Base-by-base conservation (phyloP, 2,797 vertebrate genomes). In the Chelidonichthys spinosus region DNA sequence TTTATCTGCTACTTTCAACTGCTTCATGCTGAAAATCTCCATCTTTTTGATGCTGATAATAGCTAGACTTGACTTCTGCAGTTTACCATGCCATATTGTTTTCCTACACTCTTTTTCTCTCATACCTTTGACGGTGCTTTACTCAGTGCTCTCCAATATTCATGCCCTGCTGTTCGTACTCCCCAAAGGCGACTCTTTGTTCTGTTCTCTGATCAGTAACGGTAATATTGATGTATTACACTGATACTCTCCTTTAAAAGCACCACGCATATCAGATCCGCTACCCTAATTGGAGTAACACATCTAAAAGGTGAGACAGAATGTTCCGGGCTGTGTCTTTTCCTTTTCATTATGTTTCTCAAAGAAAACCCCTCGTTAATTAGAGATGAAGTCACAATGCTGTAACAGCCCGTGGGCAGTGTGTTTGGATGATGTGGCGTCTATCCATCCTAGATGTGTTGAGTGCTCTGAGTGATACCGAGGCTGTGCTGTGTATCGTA, bases 341-440 rank as follows among this genome's bases (percentile, higher is more conserved):
- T 76, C 43, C 39, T 65, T 6, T 85, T 54, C 25, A 69, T 80
- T 67, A 60, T 47, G 61, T 78, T 76, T 76, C 60, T 83, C 70
- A 69, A 64, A 50, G 63, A 78, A 84, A 87, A 78, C 37, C 71
- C 25, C 53, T 25, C 67, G 74, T 87, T 83, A 77, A 89, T 88
- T 76, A 77, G 71, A 18, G 4, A 81, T 74, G 58, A 64, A 78
- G 83, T 84, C 71, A 77, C 74, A 86, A 75, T 76, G 50, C 46
- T 4, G 4, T 60, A 66, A 70, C 47, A 76, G 42, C 42, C 52
- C 56, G 47, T 55, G 60, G 72, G 54, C 44, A 54, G 32, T 63
- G 67, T 46, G 75, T 89, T 85, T 78, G 32, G 50, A 74, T 76
- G 53, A 72, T 78, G 53, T 52, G 32, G 13, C 2, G 3, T 76